A percentile compares a stretch with the other conserved stretches of the same genome.
Conservation (phyloP, 2,113 vertebrate species). For the Spheniscus mendiculus region DNA sequence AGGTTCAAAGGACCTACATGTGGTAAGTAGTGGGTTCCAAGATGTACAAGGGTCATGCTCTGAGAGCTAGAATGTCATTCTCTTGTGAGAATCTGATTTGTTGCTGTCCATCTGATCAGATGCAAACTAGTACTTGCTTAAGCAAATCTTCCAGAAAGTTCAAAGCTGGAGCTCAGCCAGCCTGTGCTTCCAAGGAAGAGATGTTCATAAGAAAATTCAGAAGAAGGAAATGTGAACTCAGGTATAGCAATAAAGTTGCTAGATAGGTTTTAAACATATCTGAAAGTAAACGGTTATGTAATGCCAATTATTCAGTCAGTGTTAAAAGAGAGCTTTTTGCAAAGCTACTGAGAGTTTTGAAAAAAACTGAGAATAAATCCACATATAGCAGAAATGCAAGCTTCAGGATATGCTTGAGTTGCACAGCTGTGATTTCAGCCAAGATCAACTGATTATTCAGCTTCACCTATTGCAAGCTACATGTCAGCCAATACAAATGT, state of each 20-base stretch:
- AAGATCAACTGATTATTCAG: background rate
- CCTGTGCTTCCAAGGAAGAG: background rate
- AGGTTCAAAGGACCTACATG: background rate
- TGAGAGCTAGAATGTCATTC: background rate
- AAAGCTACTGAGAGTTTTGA: background rate
- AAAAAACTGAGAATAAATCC: background rate
- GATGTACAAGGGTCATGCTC: background rate
- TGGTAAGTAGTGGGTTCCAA: background rate
- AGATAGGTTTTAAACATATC: background rate
- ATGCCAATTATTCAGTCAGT: background rate
- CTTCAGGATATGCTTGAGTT: background rate
- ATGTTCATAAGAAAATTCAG: background rate
- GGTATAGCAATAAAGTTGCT: background rate
- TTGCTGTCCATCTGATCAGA: background rate
- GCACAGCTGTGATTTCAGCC: background rate
- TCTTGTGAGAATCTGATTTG: background rate
- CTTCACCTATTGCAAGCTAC: background rate
- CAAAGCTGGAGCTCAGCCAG: background rate
- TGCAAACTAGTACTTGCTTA: background rate
- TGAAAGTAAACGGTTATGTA: background rate
- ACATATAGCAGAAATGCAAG: background rate
- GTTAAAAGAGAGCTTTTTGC: background rate
- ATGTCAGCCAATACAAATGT: background rate
- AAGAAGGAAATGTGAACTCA: background rate
- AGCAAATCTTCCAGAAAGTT: background rate